Conservation (phyloP, 2,113 vertebrate species). For the Charadrius vociferus region DNA sequence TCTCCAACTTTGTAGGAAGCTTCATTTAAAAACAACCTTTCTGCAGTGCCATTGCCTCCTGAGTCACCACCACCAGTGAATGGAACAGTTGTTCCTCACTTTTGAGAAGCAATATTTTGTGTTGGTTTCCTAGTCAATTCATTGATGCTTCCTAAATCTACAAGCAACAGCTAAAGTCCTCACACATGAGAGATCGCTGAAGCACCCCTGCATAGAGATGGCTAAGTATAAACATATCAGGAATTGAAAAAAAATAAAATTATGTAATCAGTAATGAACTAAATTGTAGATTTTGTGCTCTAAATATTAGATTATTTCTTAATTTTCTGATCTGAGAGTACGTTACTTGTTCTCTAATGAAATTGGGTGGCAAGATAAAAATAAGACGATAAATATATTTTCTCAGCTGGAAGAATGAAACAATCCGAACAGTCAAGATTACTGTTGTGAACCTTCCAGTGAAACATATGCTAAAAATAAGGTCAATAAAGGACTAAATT, state of each 20-base stretch:
- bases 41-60: background rate
- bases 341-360: background rate
- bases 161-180: background rate
- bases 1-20: background rate
- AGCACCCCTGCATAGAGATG: background rate
- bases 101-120: background rate
- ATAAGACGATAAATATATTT: background rate
- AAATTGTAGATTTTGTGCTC: background rate
- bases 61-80: background rate
- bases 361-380: background rate
- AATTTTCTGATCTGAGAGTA: background rate
- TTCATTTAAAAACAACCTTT: background rate
- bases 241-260: background rate
- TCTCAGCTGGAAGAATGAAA: background rate
- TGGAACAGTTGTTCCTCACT: background rate
- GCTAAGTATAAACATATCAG: background rate
- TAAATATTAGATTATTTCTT: background rate
- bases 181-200: background rate
- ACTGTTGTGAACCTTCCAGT: background rate
- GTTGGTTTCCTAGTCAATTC: background rate
- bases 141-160: background rate
- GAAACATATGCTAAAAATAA: background rate
- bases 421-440: background rate
- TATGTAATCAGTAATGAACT: background rate
- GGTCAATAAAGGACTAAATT: background rate